These are phyloP conservation scores for Cryptocheilus praepositus DNA, from an alignment of 2,888 invertebrate species.

Conservation along the genomic window DNA sequence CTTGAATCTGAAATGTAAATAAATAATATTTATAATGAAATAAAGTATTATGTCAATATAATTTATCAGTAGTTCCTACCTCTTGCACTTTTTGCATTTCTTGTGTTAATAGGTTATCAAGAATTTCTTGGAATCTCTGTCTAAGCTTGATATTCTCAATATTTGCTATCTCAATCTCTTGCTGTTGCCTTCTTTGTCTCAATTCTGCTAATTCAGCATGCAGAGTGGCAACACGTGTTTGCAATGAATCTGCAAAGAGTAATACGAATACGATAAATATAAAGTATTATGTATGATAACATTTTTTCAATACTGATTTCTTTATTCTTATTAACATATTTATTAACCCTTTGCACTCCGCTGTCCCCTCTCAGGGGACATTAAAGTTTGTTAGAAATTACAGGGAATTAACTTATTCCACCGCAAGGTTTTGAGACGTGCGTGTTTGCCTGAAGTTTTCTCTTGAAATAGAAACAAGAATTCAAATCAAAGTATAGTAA, in stretches of 20 bases:
- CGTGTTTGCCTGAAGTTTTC: too few relatives aligned
- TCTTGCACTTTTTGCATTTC: constrained; percentile 88
- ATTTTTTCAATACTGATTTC: too few relatives aligned
- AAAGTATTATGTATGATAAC: too few relatives aligned
- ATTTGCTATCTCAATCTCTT: constrained; percentile 88
- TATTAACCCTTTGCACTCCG: too few relatives aligned
- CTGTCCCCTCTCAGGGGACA: too few relatives aligned
- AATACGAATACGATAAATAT: constrained; percentile 11
- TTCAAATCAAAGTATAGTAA: too few relatives aligned
- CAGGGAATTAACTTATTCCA: too few relatives aligned
- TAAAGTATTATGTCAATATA: not conserved
- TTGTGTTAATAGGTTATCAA: constrained; percentile 84
- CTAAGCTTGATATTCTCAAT: constrained; percentile 90
- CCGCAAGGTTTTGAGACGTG: too few relatives aligned
- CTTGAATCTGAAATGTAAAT: constrained; percentile 61
- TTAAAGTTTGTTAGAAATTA: too few relatives aligned
- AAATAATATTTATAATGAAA: constrained; percentile 1
- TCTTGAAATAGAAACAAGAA: too few relatives aligned
- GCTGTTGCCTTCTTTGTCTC: constrained; percentile 84
- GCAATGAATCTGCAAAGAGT: constrained; percentile 74
- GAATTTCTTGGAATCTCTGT: constrained; percentile 88
- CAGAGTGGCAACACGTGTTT: constrained; percentile 82
- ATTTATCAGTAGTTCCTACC: constrained; percentile 70
- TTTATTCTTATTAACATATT: too few relatives aligned
- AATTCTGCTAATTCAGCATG: constrained; percentile 85